phyloP scores from a whole-genome alignment of 2,888 invertebrate species.

The Ichneumoninae sp. region DNA sequence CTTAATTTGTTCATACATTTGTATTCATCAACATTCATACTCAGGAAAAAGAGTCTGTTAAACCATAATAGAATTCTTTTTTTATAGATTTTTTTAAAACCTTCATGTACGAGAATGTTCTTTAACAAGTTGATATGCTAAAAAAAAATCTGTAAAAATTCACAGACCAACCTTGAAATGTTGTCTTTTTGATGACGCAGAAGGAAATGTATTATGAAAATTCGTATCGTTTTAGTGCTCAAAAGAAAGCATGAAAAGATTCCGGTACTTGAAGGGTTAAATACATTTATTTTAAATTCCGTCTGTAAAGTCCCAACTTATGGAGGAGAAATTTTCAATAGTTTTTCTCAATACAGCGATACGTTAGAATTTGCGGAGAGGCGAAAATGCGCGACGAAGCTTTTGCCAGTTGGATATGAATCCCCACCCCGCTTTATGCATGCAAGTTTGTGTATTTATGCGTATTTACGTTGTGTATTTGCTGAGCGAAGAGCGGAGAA shows the following conservation, averaged over 20 bases:
- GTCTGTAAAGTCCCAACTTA: background rate
- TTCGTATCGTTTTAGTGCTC: too few species aligned
- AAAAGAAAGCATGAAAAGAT: too few species aligned
- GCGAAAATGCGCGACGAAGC: conserved; percentile 13
- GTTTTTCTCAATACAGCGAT: background rate
- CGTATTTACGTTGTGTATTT: conserved; percentile 25
- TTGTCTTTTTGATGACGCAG: too few species aligned
- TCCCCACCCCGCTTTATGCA: background rate
- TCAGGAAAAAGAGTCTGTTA: background rate
- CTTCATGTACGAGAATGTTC: too few species aligned
- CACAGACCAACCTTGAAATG: too few species aligned
- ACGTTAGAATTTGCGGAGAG: conserved; percentile 19
- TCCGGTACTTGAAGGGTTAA: too few species aligned
- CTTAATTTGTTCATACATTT: background rate
- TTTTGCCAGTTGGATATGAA: conserved; percentile 13
- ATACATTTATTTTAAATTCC: background rate
- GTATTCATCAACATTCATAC: background rate
- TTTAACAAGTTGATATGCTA: too few species aligned
- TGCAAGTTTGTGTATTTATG: conserved; percentile 32
- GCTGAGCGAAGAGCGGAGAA: conserved; percentile 26
- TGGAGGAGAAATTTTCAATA: background rate
- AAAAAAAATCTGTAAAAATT: too few species aligned
- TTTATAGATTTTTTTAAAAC: background rate
- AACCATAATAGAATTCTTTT: background rate
- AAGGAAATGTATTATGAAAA: too few species aligned